Percentiles rank a stretch among this genome's conserved stretches.
These are phyloP conservation scores for Caloenas nicobarica DNA, from an alignment of 2,113 vertebrate genomes.

Conservation along the genomic window DNA sequence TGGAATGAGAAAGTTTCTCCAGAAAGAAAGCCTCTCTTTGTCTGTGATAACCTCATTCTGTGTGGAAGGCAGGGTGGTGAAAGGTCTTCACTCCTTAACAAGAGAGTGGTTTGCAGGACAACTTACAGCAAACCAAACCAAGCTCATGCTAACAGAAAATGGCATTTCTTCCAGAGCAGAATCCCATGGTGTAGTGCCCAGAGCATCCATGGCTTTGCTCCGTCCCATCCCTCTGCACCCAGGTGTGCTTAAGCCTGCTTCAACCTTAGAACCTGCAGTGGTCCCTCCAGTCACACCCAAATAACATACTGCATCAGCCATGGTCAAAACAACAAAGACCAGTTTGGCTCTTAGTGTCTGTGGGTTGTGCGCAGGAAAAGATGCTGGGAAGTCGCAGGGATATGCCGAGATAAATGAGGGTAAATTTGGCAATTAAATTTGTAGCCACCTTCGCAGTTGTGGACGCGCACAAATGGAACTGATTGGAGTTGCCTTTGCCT, in stretches of 20 bases:
- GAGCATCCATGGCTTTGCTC: background rate
- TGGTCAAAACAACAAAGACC: background rate
- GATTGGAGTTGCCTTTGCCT: background rate
- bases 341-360: fast-evolving
- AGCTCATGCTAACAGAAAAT: background rate
- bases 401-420: background rate
- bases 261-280: fast-evolving
- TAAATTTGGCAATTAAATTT: background rate
- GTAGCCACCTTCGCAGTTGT: background rate
- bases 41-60: background rate
- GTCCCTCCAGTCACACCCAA: background rate
- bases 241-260: background rate
- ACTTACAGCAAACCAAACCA: background rate
- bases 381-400: background rate
- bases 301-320: too few species aligned
- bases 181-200: fast-evolving
- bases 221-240: background rate
- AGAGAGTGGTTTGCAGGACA: background rate
- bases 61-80: fast-evolving
- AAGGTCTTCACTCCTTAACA: background rate
- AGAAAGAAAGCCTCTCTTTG: background rate
- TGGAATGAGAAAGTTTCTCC: background rate
- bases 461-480: background rate
- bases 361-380: fast-evolving
- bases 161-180: background rate